phyloP scores from a whole-genome alignment of 2,797 vertebrate species.

The Spea hammondii region DNA sequence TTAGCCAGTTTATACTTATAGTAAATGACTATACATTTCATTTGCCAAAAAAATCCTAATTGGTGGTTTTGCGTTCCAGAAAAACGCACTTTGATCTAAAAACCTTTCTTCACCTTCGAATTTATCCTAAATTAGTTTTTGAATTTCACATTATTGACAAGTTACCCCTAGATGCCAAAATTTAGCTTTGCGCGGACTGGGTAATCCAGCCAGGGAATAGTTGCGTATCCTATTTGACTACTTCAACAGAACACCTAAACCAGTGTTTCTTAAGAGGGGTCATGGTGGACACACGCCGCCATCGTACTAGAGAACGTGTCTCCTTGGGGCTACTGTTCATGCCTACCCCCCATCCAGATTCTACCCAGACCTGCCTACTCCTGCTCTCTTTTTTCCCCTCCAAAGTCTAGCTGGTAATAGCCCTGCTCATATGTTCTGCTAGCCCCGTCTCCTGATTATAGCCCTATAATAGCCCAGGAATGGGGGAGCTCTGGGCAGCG shows the following conservation, averaged over 20 bases:
- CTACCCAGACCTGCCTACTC: no score
- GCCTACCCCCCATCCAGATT: no score
- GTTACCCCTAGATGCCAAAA: not conserved
- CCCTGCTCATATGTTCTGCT: no score
- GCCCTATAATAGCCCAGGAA: no score
- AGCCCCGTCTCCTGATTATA: no score
- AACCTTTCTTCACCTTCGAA: not conserved
- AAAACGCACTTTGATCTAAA: not conserved
- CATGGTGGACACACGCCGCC: not conserved
- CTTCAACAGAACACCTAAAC: slow-evolving; percentile 23
- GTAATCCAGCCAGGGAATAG: not conserved
- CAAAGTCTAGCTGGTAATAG: no score
- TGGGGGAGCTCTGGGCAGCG: no score
- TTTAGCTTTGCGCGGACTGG: not conserved
- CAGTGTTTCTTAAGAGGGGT: not conserved
- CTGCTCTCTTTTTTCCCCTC: no score
- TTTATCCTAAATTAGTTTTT: not conserved
- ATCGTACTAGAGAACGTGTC: no score
- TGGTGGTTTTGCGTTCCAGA: not conserved
- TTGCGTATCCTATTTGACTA: not conserved
- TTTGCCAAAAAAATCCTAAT: slow-evolving; percentile 12
- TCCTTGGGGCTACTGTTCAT: no score
- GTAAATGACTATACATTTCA: not conserved
- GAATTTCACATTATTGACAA: not conserved
- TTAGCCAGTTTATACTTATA: not conserved